Percentiles rank a stretch among this genome's conserved stretches.
Conservation (phyloP, 2,888 invertebrate genomes). For the Thymelicus lineola region DNA sequence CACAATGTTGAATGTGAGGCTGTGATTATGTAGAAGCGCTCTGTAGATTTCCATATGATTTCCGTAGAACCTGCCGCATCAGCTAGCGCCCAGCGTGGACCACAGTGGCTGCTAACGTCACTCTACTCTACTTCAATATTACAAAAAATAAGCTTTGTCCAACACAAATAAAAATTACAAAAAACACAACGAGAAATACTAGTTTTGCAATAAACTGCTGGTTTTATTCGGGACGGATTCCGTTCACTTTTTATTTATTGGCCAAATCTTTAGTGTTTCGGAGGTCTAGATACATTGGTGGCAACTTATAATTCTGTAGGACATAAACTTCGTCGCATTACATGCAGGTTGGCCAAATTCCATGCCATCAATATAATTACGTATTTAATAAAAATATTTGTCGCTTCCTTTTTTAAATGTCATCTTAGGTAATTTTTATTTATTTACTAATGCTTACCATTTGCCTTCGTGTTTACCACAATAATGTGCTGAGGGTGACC, state of each 20-base stretch:
- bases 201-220: constrained; percentile 3
- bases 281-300: constrained; percentile 26
- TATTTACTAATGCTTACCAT: too few species aligned
- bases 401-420: constrained; percentile 26
- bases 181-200: neutral
- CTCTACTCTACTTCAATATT: too few species aligned
- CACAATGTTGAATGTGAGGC: too few species aligned
- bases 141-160: neutral
- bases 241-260: constrained; percentile 27
- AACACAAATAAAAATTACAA: neutral
- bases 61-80: too few species aligned
- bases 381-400: constrained; percentile 24
- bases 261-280: constrained; percentile 27
- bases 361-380: constrained; percentile 1
- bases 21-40: too few species aligned
- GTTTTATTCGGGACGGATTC: constrained; percentile 23
- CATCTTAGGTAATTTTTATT: neutral
- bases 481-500: too few species aligned
- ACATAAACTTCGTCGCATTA: constrained; percentile 27
- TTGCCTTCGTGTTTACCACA: too few species aligned
- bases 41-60: too few species aligned
- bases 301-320: constrained; percentile 23
- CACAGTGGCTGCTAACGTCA: too few species aligned
- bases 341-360: neutral
- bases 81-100: too few species aligned